Evolutionary conservation across 2,797 vertebrate species (phyloP), one percentile per base, ranked within the genome.

Genomic region (Mallotus villosus): DNA sequence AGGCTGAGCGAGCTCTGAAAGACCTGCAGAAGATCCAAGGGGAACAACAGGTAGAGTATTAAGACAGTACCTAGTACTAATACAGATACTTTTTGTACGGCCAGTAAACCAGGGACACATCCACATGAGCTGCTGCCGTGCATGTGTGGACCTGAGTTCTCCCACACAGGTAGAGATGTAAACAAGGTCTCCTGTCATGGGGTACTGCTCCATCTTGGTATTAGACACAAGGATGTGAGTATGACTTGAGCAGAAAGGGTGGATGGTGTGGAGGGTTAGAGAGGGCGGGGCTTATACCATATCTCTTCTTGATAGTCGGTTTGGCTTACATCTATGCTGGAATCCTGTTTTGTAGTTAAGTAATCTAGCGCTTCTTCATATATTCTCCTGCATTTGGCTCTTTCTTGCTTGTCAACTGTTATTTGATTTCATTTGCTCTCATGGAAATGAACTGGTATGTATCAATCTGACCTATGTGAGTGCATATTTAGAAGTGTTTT

Each of bases 11-110:
- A 74, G 92, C 93, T 12, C 89, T 99, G 76, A 95, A 87, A 73
- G 94, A 96, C 67, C 87, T 97, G 22, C 92, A 95, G 87, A 93
- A 92, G 80, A 87, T 92, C 60, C 94, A 95, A 68, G 94, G 90
- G 57, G 93, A 94, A 71, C 92, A 96, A n/a, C 92, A 96, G 95
- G 97, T 98, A 91, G 14, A 25, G 60, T 21, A 27, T 29, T 24
- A 12, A 32, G 1, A 21, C 51, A 32, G 29, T 4, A 66, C 14
- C 2, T 22, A 51, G 16, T 58, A 14, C 12, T 46, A 1, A 46
- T 46, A 46, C 41, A 46, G 12, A 46, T 2, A 46, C 41, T 46
- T 46, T 14, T 14, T 12, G 41, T 46, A 46, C 12, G 41, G 11
- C 41, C 41, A 37, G 34, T 46, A 12, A 46, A 14, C 41, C 41